Percentiles rank a stretch among this genome's conserved stretches.
These are phyloP conservation scores for Hydrotaea diabolus DNA, from an alignment of 2,888 invertebrate species.

Conservation along the genomic window DNA sequence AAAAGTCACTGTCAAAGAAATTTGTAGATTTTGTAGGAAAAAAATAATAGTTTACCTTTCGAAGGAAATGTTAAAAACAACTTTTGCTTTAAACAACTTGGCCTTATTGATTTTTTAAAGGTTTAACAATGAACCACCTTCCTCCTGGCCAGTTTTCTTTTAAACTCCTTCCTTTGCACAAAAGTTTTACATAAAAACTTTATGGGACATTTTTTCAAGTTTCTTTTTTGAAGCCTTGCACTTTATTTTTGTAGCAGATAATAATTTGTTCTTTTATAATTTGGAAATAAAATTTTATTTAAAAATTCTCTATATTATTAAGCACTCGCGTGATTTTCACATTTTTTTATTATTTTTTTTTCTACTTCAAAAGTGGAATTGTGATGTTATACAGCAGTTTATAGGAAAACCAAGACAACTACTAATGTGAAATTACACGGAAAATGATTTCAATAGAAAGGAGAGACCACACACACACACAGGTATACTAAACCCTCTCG, in stretches of 20 bases:
- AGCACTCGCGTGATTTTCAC: conserved; percentile 4
- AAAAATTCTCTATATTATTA: not conserved
- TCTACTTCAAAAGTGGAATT: conserved; percentile 22
- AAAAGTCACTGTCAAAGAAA: not conserved
- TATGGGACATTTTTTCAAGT: conserved; percentile 12
- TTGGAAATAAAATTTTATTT: not conserved
- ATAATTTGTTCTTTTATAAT: not conserved
- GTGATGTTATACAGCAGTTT: conserved; percentile 56
- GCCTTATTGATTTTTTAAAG: too few species aligned
- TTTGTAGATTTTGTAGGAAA: not conserved
- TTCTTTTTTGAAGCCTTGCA: not conserved
- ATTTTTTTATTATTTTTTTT: conserved; percentile 49
- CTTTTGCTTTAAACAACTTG: not conserved
- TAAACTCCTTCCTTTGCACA: not conserved
- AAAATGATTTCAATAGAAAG: conserved; percentile 54
- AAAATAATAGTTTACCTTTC: not conserved
- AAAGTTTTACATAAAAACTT: not conserved
- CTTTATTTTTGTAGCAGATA: too few species aligned
- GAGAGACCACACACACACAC: conserved; percentile 5
- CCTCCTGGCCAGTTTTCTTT: not conserved
- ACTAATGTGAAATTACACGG: conserved; percentile 61
- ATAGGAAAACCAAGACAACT: conserved; percentile 64
- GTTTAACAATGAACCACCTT: not conserved
- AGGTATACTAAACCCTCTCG: not conserved
- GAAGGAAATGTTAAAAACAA: not conserved